These are phyloP conservation scores for Agrilus planipennis DNA, from an alignment of 1,140 invertebrate species.

Conservation along the genomic window DNA sequence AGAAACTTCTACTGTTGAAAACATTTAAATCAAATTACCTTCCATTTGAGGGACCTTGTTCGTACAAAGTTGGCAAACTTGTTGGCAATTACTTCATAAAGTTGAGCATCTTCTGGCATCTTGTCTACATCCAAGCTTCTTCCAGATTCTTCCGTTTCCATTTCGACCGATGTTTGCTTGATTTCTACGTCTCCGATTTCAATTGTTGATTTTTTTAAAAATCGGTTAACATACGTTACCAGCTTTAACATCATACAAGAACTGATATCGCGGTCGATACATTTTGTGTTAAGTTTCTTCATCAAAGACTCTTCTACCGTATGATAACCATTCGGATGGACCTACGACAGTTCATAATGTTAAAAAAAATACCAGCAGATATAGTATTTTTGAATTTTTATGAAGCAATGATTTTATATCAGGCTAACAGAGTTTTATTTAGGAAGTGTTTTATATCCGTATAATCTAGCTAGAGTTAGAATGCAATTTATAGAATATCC, in stretches of 20 bases:
- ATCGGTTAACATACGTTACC: constrained; percentile 65
- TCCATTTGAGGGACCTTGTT: constrained; percentile 54
- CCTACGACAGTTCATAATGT: constrained; percentile 18
- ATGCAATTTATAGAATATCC: no score
- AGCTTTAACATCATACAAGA: constrained; percentile 69
- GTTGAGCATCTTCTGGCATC: constrained; percentile 53
- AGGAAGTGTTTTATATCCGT: no score
- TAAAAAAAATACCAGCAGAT: no score
- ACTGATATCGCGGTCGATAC: constrained; percentile 58
- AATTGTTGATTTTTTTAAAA: constrained; percentile 64
- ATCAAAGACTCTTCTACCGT: constrained; percentile 53
- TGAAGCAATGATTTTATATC: no score
- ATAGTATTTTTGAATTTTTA: no score
- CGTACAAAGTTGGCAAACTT: constrained; percentile 63
- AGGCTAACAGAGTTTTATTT: no score
- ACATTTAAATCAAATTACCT: constrained; percentile 28
- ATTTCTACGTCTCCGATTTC: constrained; percentile 66
- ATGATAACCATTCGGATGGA: constrained; percentile 23
- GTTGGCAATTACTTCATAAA: constrained; percentile 53
- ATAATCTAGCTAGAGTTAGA: no score
- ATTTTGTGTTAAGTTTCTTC: constrained; percentile 61
- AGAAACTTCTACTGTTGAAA: no score
- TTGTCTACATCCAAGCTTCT: constrained; percentile 28
- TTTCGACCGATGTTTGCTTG: constrained; percentile 48
- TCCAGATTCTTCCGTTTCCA: constrained; percentile 18